Base-by-base conservation (phyloP, 2,888 invertebrate genomes). In the Pristionchus exspectatus region DNA sequence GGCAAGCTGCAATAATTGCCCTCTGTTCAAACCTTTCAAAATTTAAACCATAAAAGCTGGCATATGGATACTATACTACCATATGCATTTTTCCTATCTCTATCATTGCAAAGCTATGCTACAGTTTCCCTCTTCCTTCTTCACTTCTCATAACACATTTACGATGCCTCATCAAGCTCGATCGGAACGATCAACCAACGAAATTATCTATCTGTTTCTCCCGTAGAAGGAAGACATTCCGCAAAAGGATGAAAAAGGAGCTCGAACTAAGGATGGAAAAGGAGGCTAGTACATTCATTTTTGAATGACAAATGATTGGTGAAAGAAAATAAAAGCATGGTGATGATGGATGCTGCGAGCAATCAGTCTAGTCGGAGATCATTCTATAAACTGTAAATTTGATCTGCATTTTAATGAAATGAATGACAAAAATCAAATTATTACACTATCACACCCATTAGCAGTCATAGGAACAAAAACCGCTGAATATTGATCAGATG, bases 91-190 rank as follows among this genome's bases (percentile, higher is more conserved):
- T 50, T 30, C 21, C 59, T 5, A 38, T 59, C 84, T 85, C 81
- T n/a, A 54, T 50, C 81, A 81, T 18, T 81, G 54, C 27, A 38
- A 21, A 18, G 33, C 38, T 38, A 74, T 27, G 54, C 83, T 83
- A 63, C 30, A 59, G 59, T 33, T 59, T 50, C 44, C n/a, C 21
- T 38, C 87, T 66, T 69, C n/a, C 85, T 69, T n/a, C 33, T 44
- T 59, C 50, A 21, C 66, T 44, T 87, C 66, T 87, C 84, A 85
- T 85, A 85, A 85, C 84, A 85, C 59, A 56, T 85, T 85, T 85
- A 85, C 33, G 59, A 85, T 59, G 33, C 54, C 83, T 85, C 84
- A 85, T 85, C 84, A 85, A 85, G 84, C 84, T 85, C 59, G 24
- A 56, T 56, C 59, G 24, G n/a, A 16, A 33, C 56, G 56, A n/a